Base-by-base conservation (phyloP, 2,888 invertebrate species). In the Nymphalis polychloros region DNA sequence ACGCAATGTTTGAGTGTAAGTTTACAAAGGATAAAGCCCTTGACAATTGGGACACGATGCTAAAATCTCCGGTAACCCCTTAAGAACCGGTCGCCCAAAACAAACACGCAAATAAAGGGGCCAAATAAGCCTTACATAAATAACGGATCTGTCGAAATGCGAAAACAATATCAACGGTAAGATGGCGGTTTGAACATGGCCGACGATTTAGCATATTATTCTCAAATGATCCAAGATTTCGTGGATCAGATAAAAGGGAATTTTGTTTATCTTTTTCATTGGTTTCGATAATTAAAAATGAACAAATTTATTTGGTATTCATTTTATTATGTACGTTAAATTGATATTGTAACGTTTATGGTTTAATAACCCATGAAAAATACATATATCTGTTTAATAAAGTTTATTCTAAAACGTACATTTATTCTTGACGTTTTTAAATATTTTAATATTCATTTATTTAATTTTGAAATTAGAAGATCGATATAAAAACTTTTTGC, bases 101-200 rank as follows among this genome's bases (percentile, higher is more conserved):
- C 79, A 80, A 83, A 82, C 84, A 81, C 79, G 76, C 79, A 77
- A 80, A 81, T 78, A 79, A 79, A 80, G 57, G 79, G 70, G 78
- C 76, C 73, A 73, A 76, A 82, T 83, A 85, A 88, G 86, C 86
- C 83, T 64, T 73, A 87, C 88, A 90, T 90, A 92, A 92, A 92
- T 89, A 91, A 85, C 84, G 84, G 89, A 90, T 90, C 88, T 85
- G 84, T 83, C 81, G 83, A 86, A 87, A 85, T 80, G 80, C 84
- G 88, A 85, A 90, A 91, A 92, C 92, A 91, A 92, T 92, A 84
- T 85, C 77, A 78, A 78, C 79, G 77, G 82, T 85, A 88, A 87
- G 80, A 84, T 84, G 85, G 81, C 81, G 83, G 81, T 85, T 67
- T 68, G 75, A 78, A 82, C 73, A 83, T 83, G 83, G 82, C 80